Percentiles rank a stretch among this genome's conserved stretches.
Evolutionary conservation across 2,888 invertebrate genomes (phyloP).

Genomic region (Atherix ibis): DNA sequence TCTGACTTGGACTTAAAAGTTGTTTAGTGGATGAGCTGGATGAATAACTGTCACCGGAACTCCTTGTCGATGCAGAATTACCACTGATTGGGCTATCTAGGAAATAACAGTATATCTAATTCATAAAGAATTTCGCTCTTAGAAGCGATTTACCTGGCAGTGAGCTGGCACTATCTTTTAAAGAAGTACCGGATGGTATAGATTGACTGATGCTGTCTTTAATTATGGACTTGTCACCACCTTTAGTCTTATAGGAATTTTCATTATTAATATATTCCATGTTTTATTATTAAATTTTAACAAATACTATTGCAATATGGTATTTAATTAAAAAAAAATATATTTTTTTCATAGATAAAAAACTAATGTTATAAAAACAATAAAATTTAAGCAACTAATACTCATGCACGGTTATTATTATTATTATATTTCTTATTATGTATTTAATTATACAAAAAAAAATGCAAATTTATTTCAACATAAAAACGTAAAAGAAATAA

Average conservation of each 20-base stretch:
- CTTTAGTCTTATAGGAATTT: constrained; percentile 10
- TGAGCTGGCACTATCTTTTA: constrained; percentile 44
- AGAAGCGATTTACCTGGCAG: constrained; percentile 37
- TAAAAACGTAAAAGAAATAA: too few relatives aligned
- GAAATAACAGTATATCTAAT: constrained; percentile 17
- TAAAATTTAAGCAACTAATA: too few relatives aligned
- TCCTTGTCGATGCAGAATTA: constrained; percentile 37
- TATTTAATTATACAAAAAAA: too few relatives aligned
- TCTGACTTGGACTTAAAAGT: constrained; percentile 40
- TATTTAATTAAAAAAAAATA: too few relatives aligned
- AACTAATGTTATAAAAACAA: too few relatives aligned
- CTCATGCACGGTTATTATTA: too few relatives aligned
- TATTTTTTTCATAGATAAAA: too few relatives aligned
- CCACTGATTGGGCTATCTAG: constrained; percentile 50
- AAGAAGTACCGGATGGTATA: constrained; percentile 22
- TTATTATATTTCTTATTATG: too few relatives aligned
- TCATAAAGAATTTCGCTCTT: constrained; percentile 1
- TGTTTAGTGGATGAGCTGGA: constrained; percentile 67
- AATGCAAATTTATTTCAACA: too few relatives aligned
- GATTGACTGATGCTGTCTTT: constrained; percentile 7
- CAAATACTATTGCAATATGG: too few relatives aligned
- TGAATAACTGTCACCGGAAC: constrained; percentile 68
- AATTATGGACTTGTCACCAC: constrained; percentile 6
- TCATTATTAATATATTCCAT: too few relatives aligned
- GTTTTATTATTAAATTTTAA: too few relatives aligned